Percentiles rank a stretch among this genome's conserved stretches.
Evolutionary conservation across 2,888 invertebrate species (phyloP).

Genomic region (Biston stratarius): DNA sequence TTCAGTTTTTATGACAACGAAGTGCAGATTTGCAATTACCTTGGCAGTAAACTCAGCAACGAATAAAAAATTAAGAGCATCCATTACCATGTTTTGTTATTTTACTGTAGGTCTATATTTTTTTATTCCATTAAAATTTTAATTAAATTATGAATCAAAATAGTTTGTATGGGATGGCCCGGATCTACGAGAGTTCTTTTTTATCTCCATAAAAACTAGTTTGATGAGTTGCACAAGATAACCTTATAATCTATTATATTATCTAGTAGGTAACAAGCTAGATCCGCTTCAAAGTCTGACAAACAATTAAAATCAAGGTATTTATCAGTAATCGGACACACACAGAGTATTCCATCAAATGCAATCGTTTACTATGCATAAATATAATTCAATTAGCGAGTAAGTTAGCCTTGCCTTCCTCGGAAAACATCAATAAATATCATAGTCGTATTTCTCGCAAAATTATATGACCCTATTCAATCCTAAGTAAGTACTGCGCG

Average conservation of each 20-base stretch:
- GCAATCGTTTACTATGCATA: slow-evolving; percentile 17
- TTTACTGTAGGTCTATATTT: background rate
- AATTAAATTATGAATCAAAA: background rate
- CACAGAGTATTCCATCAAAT: background rate
- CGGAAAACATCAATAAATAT: background rate
- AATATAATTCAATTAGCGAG: slow-evolving; percentile 16
- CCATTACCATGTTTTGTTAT: background rate
- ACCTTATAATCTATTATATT: background rate
- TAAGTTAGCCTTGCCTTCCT: slow-evolving; percentile 3
- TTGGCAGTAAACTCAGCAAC: too few species aligned
- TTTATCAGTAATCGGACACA: background rate
- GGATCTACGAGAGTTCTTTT: background rate
- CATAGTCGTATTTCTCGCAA: background rate
- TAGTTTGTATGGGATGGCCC: background rate
- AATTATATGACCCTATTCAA: background rate
- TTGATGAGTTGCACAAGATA: slow-evolving; percentile 1
- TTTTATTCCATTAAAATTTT: background rate
- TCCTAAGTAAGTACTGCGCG: too few species aligned
- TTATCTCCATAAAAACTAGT: background rate
- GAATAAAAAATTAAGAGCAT: too few species aligned
- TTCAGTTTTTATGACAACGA: too few species aligned
- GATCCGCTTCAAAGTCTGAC: slow-evolving; percentile 20
- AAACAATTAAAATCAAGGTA: background rate
- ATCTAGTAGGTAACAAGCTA: background rate
- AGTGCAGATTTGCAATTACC: too few species aligned